These are phyloP conservation scores for Archegozetes longisetosus DNA, from an alignment of 1,140 invertebrate species.

Conservation along the genomic window DNA sequence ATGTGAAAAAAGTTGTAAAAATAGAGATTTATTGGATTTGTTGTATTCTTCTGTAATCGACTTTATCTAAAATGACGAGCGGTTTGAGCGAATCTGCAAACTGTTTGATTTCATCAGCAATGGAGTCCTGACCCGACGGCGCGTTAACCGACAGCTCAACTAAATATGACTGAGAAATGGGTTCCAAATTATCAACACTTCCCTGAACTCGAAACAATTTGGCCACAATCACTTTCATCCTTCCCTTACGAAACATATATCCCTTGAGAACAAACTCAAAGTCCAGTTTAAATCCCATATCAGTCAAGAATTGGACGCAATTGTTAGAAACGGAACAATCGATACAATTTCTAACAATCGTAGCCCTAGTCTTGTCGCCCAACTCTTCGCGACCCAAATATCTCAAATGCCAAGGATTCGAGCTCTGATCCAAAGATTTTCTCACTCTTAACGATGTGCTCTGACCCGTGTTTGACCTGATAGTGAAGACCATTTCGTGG, in stretches of 20 bases:
- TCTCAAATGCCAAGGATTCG: constrained; percentile 26
- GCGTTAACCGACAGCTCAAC: constrained; percentile 89
- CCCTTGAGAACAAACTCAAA: constrained; percentile 88
- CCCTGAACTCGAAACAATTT: constrained; percentile 61
- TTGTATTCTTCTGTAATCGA: constrained; percentile 40
- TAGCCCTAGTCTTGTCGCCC: constrained; percentile 68
- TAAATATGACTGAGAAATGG: constrained; percentile 77
- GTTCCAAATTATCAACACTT: constrained; percentile 39
- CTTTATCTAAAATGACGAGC: constrained; percentile 71
- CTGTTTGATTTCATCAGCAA: constrained; percentile 85
- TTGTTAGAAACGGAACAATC: constrained; percentile 78
- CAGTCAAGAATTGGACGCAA: constrained; percentile 75
- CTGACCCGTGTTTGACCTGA: constrained; percentile 21
- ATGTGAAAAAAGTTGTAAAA: no score
- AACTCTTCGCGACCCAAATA: constrained; percentile 81
- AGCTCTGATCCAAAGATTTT: constrained; percentile 26
- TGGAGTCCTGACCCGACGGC: constrained; percentile 76
- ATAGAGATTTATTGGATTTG: no score
- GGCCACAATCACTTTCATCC: constrained; percentile 90
- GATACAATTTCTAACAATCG: constrained; percentile 72
- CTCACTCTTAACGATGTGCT: constrained; percentile 15
- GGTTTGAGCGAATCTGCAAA: constrained; percentile 91
- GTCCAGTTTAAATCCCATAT: constrained; percentile 60
- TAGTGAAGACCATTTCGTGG: constrained; percentile 40
- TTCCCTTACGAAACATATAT: constrained; percentile 86